These are phyloP conservation scores for Thamnophis elegans DNA, from an alignment of 2,797 vertebrate genomes.

Conservation along the genomic window DNA sequence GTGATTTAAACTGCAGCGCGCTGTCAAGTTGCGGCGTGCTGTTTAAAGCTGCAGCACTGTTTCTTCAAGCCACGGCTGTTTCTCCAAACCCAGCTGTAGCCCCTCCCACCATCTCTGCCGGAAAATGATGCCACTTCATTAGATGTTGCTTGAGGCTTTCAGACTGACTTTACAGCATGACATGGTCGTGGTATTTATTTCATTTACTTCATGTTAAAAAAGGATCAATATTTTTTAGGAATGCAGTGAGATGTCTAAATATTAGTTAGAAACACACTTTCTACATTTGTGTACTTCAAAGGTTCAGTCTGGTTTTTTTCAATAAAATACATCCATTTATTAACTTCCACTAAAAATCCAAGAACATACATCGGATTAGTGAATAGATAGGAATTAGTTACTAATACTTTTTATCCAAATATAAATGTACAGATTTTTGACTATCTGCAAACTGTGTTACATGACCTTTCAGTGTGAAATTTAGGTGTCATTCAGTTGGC, in stretches of 20 bases:
- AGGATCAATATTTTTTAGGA: neutral
- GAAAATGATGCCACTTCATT: neutral
- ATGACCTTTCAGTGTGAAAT: neutral
- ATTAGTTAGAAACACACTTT: neutral
- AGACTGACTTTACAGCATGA: neutral
- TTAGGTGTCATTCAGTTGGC: neutral
- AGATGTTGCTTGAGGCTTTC: neutral
- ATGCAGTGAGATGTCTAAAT: neutral
- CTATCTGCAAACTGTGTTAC: no score
- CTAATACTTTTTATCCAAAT: neutral
- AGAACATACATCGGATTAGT: neutral
- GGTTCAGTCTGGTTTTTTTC: neutral
- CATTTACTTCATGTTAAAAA: neutral
- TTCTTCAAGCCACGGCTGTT: no score
- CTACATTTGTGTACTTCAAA: neutral
- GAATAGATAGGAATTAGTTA: neutral
- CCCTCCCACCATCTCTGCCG: no score
- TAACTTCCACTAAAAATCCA: neutral
- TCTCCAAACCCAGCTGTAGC: no score
- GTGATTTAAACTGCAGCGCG: no score
- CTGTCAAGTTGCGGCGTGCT: no score
- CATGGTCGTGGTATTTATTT: neutral
- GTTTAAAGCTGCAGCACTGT: no score
- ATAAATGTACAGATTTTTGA: neutral
- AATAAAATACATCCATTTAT: neutral